These are phyloP conservation scores for Cephalophus harveyi DNA, from an alignment of 2,113 vertebrate genomes.

Conservation along the genomic window DNA sequence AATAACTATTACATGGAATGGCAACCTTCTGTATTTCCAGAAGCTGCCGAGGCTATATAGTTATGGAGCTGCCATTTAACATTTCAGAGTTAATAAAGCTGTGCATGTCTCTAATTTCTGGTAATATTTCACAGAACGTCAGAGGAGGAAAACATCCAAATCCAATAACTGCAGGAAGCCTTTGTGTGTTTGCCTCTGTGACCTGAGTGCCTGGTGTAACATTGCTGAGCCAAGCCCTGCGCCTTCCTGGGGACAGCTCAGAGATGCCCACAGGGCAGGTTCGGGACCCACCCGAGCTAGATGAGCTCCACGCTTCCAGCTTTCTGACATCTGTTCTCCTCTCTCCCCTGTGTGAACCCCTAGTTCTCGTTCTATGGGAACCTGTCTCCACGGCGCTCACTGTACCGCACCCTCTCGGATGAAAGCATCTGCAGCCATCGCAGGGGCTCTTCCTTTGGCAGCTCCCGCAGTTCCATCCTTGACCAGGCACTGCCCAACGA, in stretches of 20 bases:
- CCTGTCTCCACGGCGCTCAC: slow-evolving; percentile 87
- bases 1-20: slow-evolving; percentile 39
- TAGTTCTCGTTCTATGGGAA: slow-evolving; percentile 87
- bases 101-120: slow-evolving; percentile 24
- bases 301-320: background rate
- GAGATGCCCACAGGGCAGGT: background rate
- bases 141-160: slow-evolving; percentile 30
- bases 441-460: slow-evolving; percentile 90
- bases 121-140: slow-evolving; percentile 44
- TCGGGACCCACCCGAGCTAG: background rate
- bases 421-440: slow-evolving; percentile 94
- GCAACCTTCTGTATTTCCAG: slow-evolving; percentile 29
- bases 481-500: slow-evolving; percentile 94
- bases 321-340: background rate
- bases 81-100: slow-evolving; percentile 65
- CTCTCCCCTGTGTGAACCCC: background rate
- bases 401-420: slow-evolving; percentile 94
- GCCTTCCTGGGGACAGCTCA: background rate
- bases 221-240: background rate
- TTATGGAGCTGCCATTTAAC: slow-evolving; percentile 51
- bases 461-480: slow-evolving; percentile 93
- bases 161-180: background rate
- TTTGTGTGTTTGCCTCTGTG: background rate
- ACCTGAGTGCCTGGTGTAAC: background rate
- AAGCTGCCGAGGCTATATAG: background rate